phyloP scores from a whole-genome alignment of 2,113 vertebrate genomes.

The Mastomys natalensis region DNA sequence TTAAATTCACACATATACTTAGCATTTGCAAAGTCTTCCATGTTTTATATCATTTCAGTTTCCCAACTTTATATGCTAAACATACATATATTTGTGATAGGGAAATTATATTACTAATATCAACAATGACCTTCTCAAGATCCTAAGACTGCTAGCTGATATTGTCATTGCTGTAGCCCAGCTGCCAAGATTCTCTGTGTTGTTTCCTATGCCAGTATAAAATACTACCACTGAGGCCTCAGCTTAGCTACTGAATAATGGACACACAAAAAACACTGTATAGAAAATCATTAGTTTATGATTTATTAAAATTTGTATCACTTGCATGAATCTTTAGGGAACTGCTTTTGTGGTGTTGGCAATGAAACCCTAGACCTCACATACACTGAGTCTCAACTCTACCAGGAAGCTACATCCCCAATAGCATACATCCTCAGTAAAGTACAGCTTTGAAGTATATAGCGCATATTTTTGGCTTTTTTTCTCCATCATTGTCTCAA shows the following conservation, averaged over 20 bases:
- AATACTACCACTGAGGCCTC: neutral
- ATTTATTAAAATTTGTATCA: neutral
- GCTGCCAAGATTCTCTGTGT: neutral
- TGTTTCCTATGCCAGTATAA: neutral
- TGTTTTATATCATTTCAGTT: neutral
- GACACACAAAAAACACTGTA: neutral
- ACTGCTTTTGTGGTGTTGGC: neutral
- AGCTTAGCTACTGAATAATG: neutral
- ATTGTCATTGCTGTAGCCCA: neutral
- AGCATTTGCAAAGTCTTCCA: neutral
- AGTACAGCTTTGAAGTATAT: neutral
- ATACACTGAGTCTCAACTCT: neutral
- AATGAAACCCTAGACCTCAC: neutral
- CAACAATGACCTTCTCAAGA: neutral
- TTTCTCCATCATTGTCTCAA: accelerated
- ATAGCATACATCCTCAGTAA: neutral
- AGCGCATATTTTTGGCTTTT: neutral
- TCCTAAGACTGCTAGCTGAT: neutral
- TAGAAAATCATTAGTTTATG: neutral
- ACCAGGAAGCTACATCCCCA: too few relatives aligned
- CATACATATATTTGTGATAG: neutral
- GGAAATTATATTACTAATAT: neutral
- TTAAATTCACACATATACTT: neutral
- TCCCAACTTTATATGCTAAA: neutral
- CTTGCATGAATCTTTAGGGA: neutral